Percentiles rank a stretch among this genome's conserved stretches.
Evolutionary conservation across 2,888 invertebrate species (phyloP).

Genomic region (Drosophila acutilabella): DNA sequence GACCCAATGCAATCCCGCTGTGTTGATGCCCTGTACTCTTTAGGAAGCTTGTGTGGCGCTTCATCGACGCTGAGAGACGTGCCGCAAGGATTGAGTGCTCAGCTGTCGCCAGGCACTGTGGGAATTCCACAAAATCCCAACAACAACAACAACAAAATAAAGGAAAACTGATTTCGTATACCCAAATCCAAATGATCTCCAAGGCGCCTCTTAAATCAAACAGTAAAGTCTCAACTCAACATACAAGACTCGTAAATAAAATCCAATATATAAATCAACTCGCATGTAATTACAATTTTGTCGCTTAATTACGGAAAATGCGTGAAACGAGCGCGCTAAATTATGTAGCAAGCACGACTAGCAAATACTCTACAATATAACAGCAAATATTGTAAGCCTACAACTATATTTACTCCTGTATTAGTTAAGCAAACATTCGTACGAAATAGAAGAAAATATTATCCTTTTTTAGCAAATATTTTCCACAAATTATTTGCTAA

Average conservation of each 20-base stretch:
- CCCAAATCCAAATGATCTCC: background rate
- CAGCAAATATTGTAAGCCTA: background rate
- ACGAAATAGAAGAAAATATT: too few relatives aligned
- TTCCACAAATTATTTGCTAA: too few relatives aligned
- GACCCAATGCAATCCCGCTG: conserved; percentile 43
- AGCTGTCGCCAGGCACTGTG: conserved; percentile 55
- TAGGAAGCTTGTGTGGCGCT: conserved; percentile 50
- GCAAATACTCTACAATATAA: background rate
- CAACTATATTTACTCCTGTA: too few relatives aligned
- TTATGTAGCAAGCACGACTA: background rate
- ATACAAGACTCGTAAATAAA: conserved; percentile 33
- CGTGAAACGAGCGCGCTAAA: conserved; percentile 48
- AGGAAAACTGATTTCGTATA: conserved; percentile 9
- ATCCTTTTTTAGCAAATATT: too few relatives aligned
- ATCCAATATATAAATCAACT: conserved; percentile 55
- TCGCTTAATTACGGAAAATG: conserved; percentile 63
- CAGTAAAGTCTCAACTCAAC: background rate
- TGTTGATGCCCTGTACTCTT: conserved; percentile 29
- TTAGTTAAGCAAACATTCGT: too few relatives aligned
- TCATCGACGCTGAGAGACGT: conserved; percentile 1
- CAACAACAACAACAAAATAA: too few relatives aligned
- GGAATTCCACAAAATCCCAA: conserved; percentile 36
- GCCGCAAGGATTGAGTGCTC: conserved; percentile 56
- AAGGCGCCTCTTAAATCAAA: conserved; percentile 5
- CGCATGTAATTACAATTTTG: conserved; percentile 68